Evolutionary conservation across 2,888 invertebrate species (phyloP).

Genomic region (Galerucella pusilla): DNA sequence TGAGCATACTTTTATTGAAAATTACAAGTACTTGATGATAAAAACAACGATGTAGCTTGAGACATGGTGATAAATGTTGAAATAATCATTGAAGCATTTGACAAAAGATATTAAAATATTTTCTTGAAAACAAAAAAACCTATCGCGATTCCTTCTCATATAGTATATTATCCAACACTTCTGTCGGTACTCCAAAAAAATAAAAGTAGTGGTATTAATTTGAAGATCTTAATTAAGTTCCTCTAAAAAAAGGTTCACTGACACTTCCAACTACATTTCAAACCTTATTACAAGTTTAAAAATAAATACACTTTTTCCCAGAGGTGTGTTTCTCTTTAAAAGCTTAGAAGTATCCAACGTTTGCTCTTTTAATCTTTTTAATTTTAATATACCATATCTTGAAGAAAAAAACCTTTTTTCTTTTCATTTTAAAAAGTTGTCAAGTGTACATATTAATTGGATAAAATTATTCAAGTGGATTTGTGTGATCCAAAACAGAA

Average conservation of each 20-base stretch:
- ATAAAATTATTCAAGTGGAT: conserved; percentile 46
- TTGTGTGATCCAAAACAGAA: conserved; percentile 47
- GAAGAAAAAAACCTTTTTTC: conserved; percentile 4
- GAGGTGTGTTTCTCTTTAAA: conserved; percentile 1
- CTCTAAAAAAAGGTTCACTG: not conserved
- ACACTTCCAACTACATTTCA: not conserved
- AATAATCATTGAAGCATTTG: too few relatives aligned
- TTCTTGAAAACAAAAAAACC: too few relatives aligned
- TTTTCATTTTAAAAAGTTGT: conserved; percentile 25
- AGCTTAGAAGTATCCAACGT: not conserved
- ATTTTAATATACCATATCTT: not conserved
- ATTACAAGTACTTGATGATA: too few relatives aligned
- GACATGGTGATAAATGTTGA: too few relatives aligned
- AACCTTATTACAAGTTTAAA: conserved; percentile 4
- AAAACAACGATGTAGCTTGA: too few relatives aligned
- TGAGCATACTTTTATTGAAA: too few relatives aligned
- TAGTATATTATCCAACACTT: not conserved
- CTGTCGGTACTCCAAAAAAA: not conserved
- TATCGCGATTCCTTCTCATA: too few relatives aligned
- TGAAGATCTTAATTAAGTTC: conserved; percentile 5
- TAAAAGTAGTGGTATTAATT: not conserved
- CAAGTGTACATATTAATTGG: conserved; percentile 46
- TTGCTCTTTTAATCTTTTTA: not conserved
- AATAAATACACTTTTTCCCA: not conserved
- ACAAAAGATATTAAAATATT: too few relatives aligned